Conservation (phyloP, 2,888 invertebrate genomes). For the Cosmopolites sordidus region DNA sequence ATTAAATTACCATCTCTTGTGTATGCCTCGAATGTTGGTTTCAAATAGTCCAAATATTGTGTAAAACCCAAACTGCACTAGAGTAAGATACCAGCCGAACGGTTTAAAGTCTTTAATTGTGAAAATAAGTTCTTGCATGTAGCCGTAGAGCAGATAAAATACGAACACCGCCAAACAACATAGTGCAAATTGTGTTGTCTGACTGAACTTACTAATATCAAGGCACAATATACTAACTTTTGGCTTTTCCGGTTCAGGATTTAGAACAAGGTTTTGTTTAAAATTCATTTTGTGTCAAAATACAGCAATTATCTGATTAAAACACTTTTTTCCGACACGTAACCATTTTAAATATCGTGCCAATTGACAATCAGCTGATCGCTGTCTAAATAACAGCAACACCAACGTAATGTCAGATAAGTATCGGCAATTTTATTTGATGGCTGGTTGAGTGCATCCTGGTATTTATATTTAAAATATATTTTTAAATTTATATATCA, state of each 20-base stretch:
- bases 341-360: constrained; percentile 15
- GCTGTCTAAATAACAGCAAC: background rate
- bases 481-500: too few species aligned
- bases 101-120: constrained; percentile 84
- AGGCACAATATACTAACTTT: constrained; percentile 68
- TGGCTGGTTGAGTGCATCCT: too few species aligned
- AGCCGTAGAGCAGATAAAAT: constrained; percentile 88
- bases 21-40: constrained; percentile 57
- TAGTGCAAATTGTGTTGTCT: constrained; percentile 67
- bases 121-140: constrained; percentile 88
- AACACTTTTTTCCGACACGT: constrained; percentile 16
- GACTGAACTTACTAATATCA: constrained; percentile 63
- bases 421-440: too few species aligned
- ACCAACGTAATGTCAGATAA: background rate
- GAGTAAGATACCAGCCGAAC: constrained; percentile 87
- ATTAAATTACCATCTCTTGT: constrained; percentile 20
- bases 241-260: constrained; percentile 41
- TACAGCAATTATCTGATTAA: constrained; percentile 5
- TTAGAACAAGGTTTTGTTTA: constrained; percentile 28
- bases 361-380: constrained; percentile 7
- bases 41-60: constrained; percentile 76
- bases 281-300: constrained; percentile 24
- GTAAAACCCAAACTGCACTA: constrained; percentile 87
- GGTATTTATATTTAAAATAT: too few species aligned
- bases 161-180: constrained; percentile 79